Evolutionary conservation across 2,888 invertebrate species (phyloP).

Genomic region (Ectropis crepuscularia): DNA sequence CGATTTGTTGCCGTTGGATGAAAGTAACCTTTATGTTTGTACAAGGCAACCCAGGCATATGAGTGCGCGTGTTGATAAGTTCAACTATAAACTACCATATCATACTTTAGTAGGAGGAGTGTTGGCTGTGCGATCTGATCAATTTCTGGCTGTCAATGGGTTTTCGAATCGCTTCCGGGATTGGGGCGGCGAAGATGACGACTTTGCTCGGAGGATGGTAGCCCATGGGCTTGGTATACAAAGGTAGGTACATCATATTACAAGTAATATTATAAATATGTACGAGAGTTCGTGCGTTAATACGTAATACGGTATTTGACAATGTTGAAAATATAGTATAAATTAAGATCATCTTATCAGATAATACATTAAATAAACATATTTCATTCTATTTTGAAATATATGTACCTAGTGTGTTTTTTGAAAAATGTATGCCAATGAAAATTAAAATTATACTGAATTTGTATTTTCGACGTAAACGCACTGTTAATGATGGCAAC

Average conservation of each 20-base stretch:
- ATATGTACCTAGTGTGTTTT: too few species aligned
- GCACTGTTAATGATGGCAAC: too few species aligned
- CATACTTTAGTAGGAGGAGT: background rate
- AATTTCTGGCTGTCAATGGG: conserved; percentile 1
- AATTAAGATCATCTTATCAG: too few species aligned
- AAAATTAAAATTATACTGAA: too few species aligned
- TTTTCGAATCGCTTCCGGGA: conserved; percentile 2
- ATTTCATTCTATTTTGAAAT: too few species aligned
- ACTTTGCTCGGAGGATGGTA: background rate
- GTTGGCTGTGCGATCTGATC: conserved; percentile 2
- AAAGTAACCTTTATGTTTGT: background rate
- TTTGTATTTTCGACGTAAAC: too few species aligned
- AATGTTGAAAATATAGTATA: too few species aligned
- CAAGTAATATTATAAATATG: background rate
- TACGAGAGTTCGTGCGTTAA: background rate
- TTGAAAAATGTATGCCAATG: too few species aligned
- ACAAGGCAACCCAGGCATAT: background rate
- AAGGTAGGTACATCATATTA: background rate
- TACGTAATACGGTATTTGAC: too few species aligned
- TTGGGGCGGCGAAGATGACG: conserved; percentile 7
- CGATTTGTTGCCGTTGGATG: conserved; percentile 89
- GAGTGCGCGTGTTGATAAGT: conserved; percentile 1
- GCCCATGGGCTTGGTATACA: background rate
- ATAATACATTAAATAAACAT: too few species aligned
- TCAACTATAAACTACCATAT: background rate